Base-by-base conservation (phyloP, 92 coral and sea anemone genomes). In the Isaurus tuberculatus region DNA sequence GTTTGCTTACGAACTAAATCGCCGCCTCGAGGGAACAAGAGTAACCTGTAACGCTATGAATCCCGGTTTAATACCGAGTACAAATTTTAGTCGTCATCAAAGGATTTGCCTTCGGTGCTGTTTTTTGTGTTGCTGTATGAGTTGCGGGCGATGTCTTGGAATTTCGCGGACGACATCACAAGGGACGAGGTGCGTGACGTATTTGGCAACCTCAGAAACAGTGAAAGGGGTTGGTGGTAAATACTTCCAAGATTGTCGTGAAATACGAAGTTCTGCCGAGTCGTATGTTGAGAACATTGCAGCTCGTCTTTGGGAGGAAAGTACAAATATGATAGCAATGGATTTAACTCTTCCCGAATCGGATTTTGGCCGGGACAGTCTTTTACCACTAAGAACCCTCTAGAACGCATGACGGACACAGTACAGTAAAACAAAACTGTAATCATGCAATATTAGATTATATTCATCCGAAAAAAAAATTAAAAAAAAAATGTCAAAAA, bases 1-100 rank as follows among this genome's bases (percentile, higher is more conserved):
- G 88, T 88, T 88, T 44, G 85, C 88, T 17, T 77, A 57, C 5
- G 91, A 88, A 55, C 71, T 88, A 65, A 73, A 88, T 43, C 84
- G 82, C 17, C 91, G 81, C 17, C 84, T 88, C 0, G 81, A 88
- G 34, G 88, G 91, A 27, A 51, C 88, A 23, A 81, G 81, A 1
- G 91, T 88, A 23, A 88, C 91, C 0, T 88, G 91, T 64, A 88
- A 84, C 67, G 88, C 70, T 7, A 55, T 88, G 75, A 78, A 88
- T 33, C 91, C 91, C 2, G 91, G 91, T 0, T 36, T 82, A 8
- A 75, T 83, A 42, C 91, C 84, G 0, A 73, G 79, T 17, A 88
- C 91, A 28, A 84, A 71, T 16, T 36, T 79, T 66, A 66, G 31
- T 31, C 85, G 85, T 2, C 85, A 71, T 79, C 91, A 78, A 69